Conservation (phyloP, 2,113 vertebrate genomes). For the Amblyopsis rosae region DNA sequence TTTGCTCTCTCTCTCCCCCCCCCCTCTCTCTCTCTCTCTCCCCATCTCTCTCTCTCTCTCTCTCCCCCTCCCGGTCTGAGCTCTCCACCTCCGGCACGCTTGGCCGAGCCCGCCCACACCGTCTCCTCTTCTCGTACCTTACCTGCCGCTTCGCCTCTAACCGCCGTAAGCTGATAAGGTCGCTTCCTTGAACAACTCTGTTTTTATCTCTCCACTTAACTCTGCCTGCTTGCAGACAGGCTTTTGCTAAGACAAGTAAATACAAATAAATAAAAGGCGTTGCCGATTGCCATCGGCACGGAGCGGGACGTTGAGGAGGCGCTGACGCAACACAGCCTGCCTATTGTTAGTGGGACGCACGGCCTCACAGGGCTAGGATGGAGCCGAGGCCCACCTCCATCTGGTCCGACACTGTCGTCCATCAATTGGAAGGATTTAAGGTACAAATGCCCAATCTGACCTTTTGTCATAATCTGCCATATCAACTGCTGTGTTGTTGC, state of each 20-base stretch:
- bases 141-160: constrained; percentile 18
- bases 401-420: neutral
- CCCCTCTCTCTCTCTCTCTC: neutral
- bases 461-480: too few relatives aligned
- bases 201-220: constrained; percentile 69
- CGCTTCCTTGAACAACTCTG: constrained; percentile 63
- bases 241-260: constrained; percentile 64
- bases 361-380: constrained; percentile 38
- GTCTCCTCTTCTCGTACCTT: constrained; percentile 29
- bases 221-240: constrained; percentile 54
- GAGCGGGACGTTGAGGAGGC: constrained; percentile 48
- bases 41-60: neutral
- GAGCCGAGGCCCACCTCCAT: constrained; percentile 20
- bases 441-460: too few relatives aligned
- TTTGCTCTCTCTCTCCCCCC: constrained; percentile 6
- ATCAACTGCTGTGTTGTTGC: too few relatives aligned
- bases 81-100: constrained; percentile 15
- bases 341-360: constrained; percentile 46
- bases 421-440: too few relatives aligned
- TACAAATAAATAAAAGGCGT: neutral
- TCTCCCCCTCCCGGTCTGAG: neutral
- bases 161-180: constrained; percentile 63
- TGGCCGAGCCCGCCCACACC: constrained; percentile 25
- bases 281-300: constrained; percentile 61
- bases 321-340: constrained; percentile 49